These are phyloP conservation scores for Polyploca ridens DNA, from an alignment of 2,888 invertebrate species.

Conservation along the genomic window DNA sequence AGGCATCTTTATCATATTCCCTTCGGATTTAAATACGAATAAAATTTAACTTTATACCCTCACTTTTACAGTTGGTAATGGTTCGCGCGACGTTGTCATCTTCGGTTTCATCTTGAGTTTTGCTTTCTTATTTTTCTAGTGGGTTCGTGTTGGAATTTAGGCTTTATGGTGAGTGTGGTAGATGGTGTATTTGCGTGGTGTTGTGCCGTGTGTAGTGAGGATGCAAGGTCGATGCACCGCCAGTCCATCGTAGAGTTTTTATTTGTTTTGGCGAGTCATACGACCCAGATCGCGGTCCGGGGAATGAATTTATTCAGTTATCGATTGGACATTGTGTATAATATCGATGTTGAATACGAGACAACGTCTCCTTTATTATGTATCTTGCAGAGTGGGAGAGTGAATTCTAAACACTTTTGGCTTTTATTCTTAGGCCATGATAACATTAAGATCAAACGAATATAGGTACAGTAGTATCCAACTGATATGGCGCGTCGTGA, in stretches of 20 bases:
- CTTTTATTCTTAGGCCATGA: neutral
- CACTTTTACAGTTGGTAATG: constrained; percentile 52
- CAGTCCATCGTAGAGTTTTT: constrained; percentile 80
- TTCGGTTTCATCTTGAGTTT: constrained; percentile 81
- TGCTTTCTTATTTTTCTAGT: constrained; percentile 79
- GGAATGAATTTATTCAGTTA: constrained; percentile 83
- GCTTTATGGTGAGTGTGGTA: constrained; percentile 49
- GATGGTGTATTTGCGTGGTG: constrained; percentile 42
- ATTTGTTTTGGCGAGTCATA: constrained; percentile 81
- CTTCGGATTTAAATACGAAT: constrained; percentile 36
- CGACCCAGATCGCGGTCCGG: constrained; percentile 78
- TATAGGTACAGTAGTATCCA: no score
- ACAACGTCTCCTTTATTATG: constrained; percentile 29
- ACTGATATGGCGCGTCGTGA: no score
- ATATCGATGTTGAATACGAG: constrained; percentile 61
- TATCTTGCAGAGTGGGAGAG: neutral
- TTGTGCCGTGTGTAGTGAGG: constrained; percentile 45
- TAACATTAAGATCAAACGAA: no score
- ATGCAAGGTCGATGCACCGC: constrained; percentile 81
- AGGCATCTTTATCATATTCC: constrained; percentile 75
- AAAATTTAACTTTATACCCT: constrained; percentile 24
- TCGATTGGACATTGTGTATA: constrained; percentile 79
- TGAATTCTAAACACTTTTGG: neutral
- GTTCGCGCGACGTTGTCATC: constrained; percentile 53
- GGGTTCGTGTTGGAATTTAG: constrained; percentile 46